Evolutionary conservation across 2,797 vertebrate genomes (phyloP).

Genomic region (Todus mexicanus): DNA sequence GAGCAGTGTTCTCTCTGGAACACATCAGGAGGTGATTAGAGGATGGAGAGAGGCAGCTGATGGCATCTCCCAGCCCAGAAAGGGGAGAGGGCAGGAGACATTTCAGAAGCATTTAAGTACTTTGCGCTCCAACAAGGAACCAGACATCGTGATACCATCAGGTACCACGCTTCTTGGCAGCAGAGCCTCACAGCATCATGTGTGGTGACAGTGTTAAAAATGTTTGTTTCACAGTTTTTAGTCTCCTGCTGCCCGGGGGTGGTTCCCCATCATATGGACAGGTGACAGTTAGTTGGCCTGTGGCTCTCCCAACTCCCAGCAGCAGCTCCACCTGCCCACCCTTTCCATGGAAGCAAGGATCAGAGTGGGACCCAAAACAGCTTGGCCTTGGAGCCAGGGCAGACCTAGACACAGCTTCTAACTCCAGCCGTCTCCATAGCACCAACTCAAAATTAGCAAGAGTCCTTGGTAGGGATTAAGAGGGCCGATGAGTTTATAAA

Average conservation of each 20-base stretch:
- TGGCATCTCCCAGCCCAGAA: not conserved
- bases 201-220: not conserved
- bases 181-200: not conserved
- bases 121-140: not conserved
- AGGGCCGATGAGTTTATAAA: not conserved
- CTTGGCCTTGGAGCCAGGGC: not conserved
- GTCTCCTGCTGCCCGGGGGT: not conserved
- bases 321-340: not conserved
- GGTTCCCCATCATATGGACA: not conserved
- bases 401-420: not conserved
- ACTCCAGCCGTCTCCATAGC: not conserved
- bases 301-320: not conserved
- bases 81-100: not conserved
- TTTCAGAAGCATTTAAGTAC: not conserved
- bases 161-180: not conserved
- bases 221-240: constrained; percentile 7
- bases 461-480: not conserved
- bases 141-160: not conserved
- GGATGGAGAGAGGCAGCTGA: not conserved
- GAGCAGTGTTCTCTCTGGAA: not conserved
- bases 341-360: not conserved
- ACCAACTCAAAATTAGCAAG: not conserved
- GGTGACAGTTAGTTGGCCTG: not conserved
- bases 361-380: not conserved
- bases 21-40: not conserved